Evolutionary conservation across 2,113 vertebrate species (phyloP), one percentile per base, ranked within the genome.

Genomic region (Neofelis nebulosa): DNA sequence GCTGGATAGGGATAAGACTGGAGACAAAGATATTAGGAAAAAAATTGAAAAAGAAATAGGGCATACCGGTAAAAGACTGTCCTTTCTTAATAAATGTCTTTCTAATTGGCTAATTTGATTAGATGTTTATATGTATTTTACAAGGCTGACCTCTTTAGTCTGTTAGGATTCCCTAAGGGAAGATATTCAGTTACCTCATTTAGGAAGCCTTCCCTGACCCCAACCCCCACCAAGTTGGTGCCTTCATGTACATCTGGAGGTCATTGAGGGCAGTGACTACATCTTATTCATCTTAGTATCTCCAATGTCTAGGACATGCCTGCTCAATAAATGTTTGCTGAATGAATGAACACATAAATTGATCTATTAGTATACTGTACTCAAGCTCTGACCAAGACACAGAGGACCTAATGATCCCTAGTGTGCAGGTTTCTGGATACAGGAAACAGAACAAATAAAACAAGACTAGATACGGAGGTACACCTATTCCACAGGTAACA

Each of bases 321-420:
- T 97, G 96, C 94, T 98, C 98, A 98, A 97, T 98, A 98, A 98
- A 98, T 97, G 98, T 98, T 98, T 98, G 98, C 97, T 98, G 98
- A 98, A 98, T 98, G 98, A 98, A 98, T 98, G 97, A 98, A 98
- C 97, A 98, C 97, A 96, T 98, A 97, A 97, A 98, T 98, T 98
- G 98, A 98, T 98, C 97, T 97, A 98, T 98, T 98, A 97, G 97
- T 98, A 96, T 97, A 98, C 97, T 98, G 98, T 97, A 93, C 97
- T 97, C 97, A 95, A 95, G 97, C 93, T 98, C 95, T 8, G 88
- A 98, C 91, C 81, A 94, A 96, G 95, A 98, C 97, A 91, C 95
- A 97, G 98, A 97, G 96, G 98, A 97, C 95, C 96, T 96, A 78
- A 85, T 78, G 88, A 95, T 98, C 95, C 97, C 96, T 55, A 41